Conservation (phyloP, 2,797 vertebrate species). For the Cirrhinus mrigala region DNA sequence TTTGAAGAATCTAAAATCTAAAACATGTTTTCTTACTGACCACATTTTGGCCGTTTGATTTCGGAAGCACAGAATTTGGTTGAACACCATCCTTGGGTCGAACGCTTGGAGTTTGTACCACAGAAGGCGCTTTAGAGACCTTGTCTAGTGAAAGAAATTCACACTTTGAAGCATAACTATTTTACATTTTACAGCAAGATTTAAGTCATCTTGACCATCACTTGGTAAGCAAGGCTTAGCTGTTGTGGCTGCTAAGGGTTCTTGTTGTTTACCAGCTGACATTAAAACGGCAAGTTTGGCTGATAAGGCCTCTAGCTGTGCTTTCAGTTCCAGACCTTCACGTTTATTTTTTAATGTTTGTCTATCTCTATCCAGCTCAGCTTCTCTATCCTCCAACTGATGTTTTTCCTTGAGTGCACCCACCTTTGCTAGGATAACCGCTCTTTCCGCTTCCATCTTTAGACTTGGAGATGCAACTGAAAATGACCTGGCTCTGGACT, state of each 20-base stretch:
- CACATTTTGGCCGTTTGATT: background rate
- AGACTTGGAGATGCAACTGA: conserved; percentile 22
- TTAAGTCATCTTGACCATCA: background rate
- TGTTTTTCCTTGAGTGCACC: no score
- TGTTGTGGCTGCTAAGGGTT: background rate
- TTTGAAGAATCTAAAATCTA: no score
- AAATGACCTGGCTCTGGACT: background rate
- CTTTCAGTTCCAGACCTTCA: conserved; percentile 23
- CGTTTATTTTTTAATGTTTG: background rate
- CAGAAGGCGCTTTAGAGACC: conserved; percentile 17
- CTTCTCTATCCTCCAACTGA: background rate
- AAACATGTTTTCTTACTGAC: no score
- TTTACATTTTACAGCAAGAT: conserved; percentile 31
- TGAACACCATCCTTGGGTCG: conserved; percentile 12
- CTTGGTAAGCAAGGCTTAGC: background rate
- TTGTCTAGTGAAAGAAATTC: conserved; percentile 27
- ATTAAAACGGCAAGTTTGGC: conserved; percentile 15
- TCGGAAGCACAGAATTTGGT: background rate
- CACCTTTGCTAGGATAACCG: background rate
- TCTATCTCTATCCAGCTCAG: background rate
- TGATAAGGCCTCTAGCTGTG: conserved; percentile 18
- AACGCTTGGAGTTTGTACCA: conserved; percentile 32
- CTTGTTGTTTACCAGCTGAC: background rate
- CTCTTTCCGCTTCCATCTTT: conserved; percentile 22
- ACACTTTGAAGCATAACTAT: conserved; percentile 14